Evolutionary conservation across 2,888 invertebrate genomes (phyloP).

Genomic region (Pharmacophagus antenor): DNA sequence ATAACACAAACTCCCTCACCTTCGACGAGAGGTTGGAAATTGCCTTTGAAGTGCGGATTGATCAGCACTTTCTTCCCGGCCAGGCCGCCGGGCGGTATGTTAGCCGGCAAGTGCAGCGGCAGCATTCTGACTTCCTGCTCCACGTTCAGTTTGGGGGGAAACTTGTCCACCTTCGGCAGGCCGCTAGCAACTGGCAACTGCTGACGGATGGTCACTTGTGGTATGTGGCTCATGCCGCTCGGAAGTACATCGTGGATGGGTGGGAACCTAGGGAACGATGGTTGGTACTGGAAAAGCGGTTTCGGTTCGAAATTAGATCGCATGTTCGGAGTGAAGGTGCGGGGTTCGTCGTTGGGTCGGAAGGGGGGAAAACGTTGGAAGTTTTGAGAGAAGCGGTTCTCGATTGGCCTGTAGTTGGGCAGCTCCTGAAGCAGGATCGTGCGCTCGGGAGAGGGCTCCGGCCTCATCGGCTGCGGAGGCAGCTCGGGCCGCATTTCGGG

Average conservation of each 20-base stretch:
- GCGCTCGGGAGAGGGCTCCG: constrained; percentile 49
- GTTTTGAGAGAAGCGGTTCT: constrained; percentile 40
- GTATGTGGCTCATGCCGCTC: constrained; percentile 47
- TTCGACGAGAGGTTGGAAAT: constrained; percentile 77
- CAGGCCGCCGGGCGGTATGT: constrained; percentile 58
- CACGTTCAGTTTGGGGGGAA: constrained; percentile 35
- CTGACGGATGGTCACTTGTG: constrained; percentile 64
- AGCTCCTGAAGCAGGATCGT: constrained; percentile 42
- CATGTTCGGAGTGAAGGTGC: constrained; percentile 37
- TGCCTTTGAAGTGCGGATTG: constrained; percentile 85
- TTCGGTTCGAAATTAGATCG: constrained; percentile 50
- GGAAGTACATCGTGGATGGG: constrained; percentile 53
- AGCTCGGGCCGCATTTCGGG: constrained; percentile 37
- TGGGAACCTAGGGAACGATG: constrained; percentile 44
- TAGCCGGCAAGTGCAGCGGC: constrained; percentile 59
- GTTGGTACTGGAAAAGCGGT: constrained; percentile 48
- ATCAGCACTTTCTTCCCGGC: constrained; percentile 83
- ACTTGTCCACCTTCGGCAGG: constrained; percentile 20
- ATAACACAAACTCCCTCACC: constrained; percentile 52
- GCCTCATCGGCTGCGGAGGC: constrained; percentile 36
- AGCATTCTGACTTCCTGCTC: constrained; percentile 70
- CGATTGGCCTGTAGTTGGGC: constrained; percentile 39
- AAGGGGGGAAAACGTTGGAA: constrained; percentile 42
- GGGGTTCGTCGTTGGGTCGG: constrained; percentile 44
- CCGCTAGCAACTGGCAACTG: constrained; percentile 38